Evolutionary conservation across 2,113 vertebrate species (phyloP), one percentile per base, ranked within the genome.

Genomic region (Pyxicephalus adspersus): DNA sequence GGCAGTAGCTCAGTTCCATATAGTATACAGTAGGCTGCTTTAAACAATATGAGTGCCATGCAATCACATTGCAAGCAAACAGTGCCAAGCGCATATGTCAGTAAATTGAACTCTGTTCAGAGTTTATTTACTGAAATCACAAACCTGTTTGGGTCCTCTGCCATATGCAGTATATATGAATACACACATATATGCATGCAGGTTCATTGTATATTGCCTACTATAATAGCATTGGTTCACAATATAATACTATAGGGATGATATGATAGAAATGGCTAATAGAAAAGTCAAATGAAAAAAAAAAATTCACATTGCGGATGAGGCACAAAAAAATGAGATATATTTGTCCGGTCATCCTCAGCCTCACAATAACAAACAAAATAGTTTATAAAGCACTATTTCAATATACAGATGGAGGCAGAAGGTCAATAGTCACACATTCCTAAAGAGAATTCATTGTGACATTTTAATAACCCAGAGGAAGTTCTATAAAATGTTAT

Each of bases 11-110:
- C 54, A 74, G 58, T 74, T 29, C 22, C 71, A 74, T 34, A 60
- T 60, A n/a, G 54, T 58, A n/a, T 31, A 31, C 51, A 52, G 67
- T 50, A 70, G 67, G 52, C 50, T 52, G 26, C 45, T 45, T 70
- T 52, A 70, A 70, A 70, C 67, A 70, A 70, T 57, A 31, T 34
- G 55, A 58, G 71, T 60, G 28, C 71, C 71, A 74, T 58, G 71
- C 34, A 60, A 74, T 74, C 71, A 73, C 18, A 72, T 72, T 29
- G 52, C 52, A 57, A 23, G 52, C 57, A 20, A 57, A 74, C 58
- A 16, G 54, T 60, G 20, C 29, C n/a, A 1, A 52, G 26, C 26
- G 7, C 29, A 52, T 83, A 13, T 61, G 68, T 57, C 19, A 77
- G 20, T 83, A 19, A 38, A 34, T 29, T 29, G 22, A 57, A 74